Base-by-base conservation (phyloP, 2,888 invertebrate species). In the Exephanes ischioxanthus region DNA sequence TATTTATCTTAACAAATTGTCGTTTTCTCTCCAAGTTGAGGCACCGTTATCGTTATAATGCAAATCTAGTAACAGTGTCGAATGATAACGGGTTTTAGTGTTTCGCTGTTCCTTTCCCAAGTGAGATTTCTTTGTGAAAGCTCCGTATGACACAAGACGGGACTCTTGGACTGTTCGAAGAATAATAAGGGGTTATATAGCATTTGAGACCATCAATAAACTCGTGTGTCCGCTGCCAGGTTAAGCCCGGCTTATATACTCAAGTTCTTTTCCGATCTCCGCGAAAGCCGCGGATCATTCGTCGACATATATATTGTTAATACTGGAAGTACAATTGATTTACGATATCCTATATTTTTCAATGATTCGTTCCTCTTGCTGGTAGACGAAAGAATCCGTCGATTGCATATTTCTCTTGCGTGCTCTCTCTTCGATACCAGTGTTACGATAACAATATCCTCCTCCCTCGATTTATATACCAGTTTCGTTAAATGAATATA, bases 161-260 rank as follows among this genome's bases (percentile, higher is more conserved):
- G 16, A 14, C 48, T n/a, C 26, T 16, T 22, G 53, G 16, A n/a
- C 6, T 63, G 51, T 61, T 63, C 1, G 16, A 26, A 61, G 41
- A 63, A 45, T 68, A 14, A 70, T 19, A 63, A n/a, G 67, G 30
- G 14, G 48, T 63, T 41, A 30, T 67, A 63, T 6, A 73, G 51
- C 63, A 19, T 14, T n/a, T 22, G n/a, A 66, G 70, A 55, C 53
- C 53, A 55, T 61, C 81, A 78, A 85, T 81, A 81, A 81, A 85
- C 76, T 72, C 72, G 71, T 70, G 48, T 22, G 30, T 45, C 48
- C 48, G 63, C 48, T 19, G 22, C 51, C 22, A 48, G 71, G 48
- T 53, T 68, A 33, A 72, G 16, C 78, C 55, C 48, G 68, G 63
- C 68, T 75, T 77, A 53, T 68, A 67, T 45, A 51, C n/a, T 48